Evolutionary conservation across 2,888 invertebrate species (phyloP), one percentile per base, ranked within the genome.

Genomic region (Ornithoptera alexandrae): DNA sequence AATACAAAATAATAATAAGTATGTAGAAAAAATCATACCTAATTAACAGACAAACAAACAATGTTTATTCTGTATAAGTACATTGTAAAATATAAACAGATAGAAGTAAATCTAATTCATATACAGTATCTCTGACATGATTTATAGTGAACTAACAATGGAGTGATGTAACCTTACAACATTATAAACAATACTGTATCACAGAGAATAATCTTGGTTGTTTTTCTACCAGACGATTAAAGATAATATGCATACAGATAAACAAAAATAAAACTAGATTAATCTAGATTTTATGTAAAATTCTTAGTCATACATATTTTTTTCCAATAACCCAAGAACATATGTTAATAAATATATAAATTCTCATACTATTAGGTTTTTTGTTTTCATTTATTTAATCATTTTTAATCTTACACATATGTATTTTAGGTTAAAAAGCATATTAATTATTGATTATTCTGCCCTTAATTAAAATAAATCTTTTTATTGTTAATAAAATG

Each of bases 111-210:
- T 53, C n/a, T 50, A 50, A 53, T 53, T 53, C 18, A n/a, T 53
- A 12, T 53, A 53, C 53, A n/a, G 53, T 53, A n/a, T 53, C 53
- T 53, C 53, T 53, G 53, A 53, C 53, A 53, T 53, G n/a, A 53
- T 53, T 53, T n/a, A n/a, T 18, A 53, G 5, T 53, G 53, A 53
- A 53, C 18, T 5, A 53, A 53, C 53, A 53, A 53, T 53, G 53
- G 53, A n/a, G 18, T 53, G 53, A 53, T 53, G 53, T 53, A 53
- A 53, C n/a, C n/a, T 53, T n/a, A 53, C n/a, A 53, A 53, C n/a
- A 53, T 53, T 53, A 18, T 53, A 53, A 53, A 53, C 53, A 53
- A n/a, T 53, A 53, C n/a, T n/a, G n/a, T 53, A 53, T n/a, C 53
- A n/a, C 53, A 53, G n/a, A 50, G 50, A n/a, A 7, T 12, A 53